Evolutionary conservation across 2,797 vertebrate species (phyloP).

Genomic region (Sebastes paucispinis): DNA sequence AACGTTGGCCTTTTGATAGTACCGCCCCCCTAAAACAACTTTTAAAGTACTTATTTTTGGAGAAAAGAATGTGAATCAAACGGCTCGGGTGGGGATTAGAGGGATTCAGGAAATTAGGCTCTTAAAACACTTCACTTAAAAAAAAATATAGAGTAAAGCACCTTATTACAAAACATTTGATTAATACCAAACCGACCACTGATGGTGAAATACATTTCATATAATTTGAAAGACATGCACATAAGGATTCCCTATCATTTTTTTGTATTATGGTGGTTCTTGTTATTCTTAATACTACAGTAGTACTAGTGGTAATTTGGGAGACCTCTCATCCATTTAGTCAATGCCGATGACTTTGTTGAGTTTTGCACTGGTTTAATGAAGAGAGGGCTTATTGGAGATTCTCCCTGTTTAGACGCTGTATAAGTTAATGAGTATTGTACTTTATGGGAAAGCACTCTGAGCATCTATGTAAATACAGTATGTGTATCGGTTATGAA

Average conservation of each 20-base stretch:
- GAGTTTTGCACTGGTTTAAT: conserved; percentile 76
- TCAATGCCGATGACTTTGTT: conserved; percentile 59
- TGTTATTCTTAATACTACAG: conserved; percentile 63
- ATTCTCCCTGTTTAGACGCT: conserved; percentile 70
- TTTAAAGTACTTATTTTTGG: conserved; percentile 71
- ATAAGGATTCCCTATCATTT: conserved; percentile 80
- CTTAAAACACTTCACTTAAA: conserved; percentile 69
- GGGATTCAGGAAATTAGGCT: conserved; percentile 76
- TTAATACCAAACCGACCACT: conserved; percentile 82
- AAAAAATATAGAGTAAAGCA: conserved; percentile 75
- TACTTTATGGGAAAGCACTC: conserved; percentile 66
- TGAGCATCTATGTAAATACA: conserved; percentile 76
- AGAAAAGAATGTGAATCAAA: conserved; percentile 77
- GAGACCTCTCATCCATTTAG: conserved; percentile 62
- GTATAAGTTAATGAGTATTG: conserved; percentile 67
- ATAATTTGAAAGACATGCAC: conserved; percentile 71
- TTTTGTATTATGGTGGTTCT: conserved; percentile 68
- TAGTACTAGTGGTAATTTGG: conserved; percentile 64
- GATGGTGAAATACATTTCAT: conserved; percentile 78
- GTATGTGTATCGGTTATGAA: conserved; percentile 60
- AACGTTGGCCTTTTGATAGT: conserved; percentile 69
- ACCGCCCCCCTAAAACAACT: conserved; percentile 49
- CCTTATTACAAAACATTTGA: conserved; percentile 81
- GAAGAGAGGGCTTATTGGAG: conserved; percentile 64
- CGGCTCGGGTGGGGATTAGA: conserved; percentile 54